Conservation (phyloP, 2,888 invertebrate species). For the Cotesia congregata region DNA sequence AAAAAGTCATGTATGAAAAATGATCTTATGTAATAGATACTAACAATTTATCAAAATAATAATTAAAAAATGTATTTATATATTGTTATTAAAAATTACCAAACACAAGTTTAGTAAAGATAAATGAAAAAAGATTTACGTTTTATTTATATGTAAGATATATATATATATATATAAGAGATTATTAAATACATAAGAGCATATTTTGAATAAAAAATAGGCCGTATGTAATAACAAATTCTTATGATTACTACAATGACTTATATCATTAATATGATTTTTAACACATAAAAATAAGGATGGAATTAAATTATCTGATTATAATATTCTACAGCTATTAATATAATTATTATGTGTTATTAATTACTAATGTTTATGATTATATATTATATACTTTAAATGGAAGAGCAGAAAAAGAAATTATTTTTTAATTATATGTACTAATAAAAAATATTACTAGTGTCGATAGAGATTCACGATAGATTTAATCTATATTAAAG, state of each 20-base stretch:
- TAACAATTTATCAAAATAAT: neutral
- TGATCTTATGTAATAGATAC: slow-evolving; percentile 1
- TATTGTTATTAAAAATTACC: slow-evolving; percentile 25
- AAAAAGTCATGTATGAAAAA: slow-evolving; percentile 18
- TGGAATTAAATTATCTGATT: neutral
- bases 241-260: too few relatives aligned
- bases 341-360: neutral
- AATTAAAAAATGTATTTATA: slow-evolving; percentile 22
- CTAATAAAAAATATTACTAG: neutral
- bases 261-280: slow-evolving; percentile 35
- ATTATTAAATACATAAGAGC: too few relatives aligned
- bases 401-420: slow-evolving; percentile 23
- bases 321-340: neutral
- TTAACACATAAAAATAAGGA: slow-evolving; percentile 30
- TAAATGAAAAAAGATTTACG: slow-evolving; percentile 42
- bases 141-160: slow-evolving; percentile 30
- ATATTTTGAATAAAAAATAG: too few relatives aligned
- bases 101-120: slow-evolving; percentile 30
- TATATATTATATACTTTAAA: neutral
- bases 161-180: neutral
- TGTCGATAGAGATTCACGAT: slow-evolving; percentile 11
- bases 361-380: neutral
- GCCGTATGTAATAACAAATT: too few relatives aligned
- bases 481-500: slow-evolving; percentile 6
- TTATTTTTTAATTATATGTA: slow-evolving; percentile 22